Percentiles rank a stretch among this genome's conserved stretches.
Evolutionary conservation across 1,140 invertebrate species (phyloP).

Genomic region (Aculops lycopersici): DNA sequence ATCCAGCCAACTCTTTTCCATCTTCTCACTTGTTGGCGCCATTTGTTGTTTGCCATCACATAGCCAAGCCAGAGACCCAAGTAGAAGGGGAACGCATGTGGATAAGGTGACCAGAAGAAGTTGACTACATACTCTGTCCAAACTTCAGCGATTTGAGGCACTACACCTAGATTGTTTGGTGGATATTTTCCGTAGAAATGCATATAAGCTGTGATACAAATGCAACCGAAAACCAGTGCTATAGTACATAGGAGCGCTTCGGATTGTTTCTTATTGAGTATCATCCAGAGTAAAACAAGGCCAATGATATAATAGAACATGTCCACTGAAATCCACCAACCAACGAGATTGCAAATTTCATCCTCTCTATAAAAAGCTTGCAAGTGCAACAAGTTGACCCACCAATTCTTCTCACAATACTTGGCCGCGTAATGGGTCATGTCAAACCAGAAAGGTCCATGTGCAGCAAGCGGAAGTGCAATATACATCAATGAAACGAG

Average conservation of each 20-base stretch:
- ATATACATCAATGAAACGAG: constrained; percentile 6
- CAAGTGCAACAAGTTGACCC: constrained; percentile 7
- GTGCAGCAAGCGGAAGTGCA: constrained; percentile 6
- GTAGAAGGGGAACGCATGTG: constrained; percentile 4
- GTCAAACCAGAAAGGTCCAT: constrained; percentile 9
- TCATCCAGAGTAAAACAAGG: not conserved
- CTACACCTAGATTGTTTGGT: not conserved
- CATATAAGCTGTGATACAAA: not conserved
- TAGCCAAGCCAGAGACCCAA: constrained; percentile 4
- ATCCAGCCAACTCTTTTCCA: too few relatives aligned
- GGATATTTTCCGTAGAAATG: not conserved
- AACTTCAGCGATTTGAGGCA: not conserved
- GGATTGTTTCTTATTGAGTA: not conserved
- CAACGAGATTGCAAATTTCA: constrained; percentile 1
- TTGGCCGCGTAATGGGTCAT: constrained; percentile 3
- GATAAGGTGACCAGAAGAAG: constrained; percentile 3
- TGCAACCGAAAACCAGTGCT: not conserved
- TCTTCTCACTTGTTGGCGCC: not conserved
- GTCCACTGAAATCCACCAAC: constrained; percentile 4
- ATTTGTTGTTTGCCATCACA: not conserved
- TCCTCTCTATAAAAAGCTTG: constrained; percentile 4
- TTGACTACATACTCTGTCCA: not conserved
- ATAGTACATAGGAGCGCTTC: not conserved
- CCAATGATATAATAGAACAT: constrained; percentile 4
- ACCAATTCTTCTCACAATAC: constrained; percentile 9